A percentile compares a stretch with the other conserved stretches of the same genome.
Evolutionary conservation across 1,140 invertebrate genomes (phyloP).

Genomic region (Hetaerina americana): DNA sequence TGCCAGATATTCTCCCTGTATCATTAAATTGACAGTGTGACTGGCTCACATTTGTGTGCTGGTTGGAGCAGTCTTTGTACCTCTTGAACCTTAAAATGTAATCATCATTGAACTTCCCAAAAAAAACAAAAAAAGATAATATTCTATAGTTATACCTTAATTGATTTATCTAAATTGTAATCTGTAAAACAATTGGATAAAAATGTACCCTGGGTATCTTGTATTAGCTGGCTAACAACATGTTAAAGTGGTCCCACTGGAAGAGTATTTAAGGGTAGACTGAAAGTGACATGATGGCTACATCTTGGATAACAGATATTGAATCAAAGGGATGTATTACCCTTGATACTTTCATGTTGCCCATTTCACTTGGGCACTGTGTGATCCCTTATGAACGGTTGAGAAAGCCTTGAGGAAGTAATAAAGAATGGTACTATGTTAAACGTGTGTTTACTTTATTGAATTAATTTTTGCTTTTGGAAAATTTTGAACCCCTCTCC

Average conservation of each 20-base stretch:
- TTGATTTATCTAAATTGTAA: constrained; percentile 1
- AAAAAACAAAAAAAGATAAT: neutral
- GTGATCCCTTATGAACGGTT: neutral
- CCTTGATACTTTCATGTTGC: neutral
- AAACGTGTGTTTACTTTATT: neutral
- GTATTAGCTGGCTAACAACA: neutral
- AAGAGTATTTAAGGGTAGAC: neutral
- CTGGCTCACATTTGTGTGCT: neutral
- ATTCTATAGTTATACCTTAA: neutral
- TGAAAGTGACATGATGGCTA: neutral
- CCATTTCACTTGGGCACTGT: neutral
- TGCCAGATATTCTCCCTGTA: constrained; percentile 1
- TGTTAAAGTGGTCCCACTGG: neutral
- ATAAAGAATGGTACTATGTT: neutral
- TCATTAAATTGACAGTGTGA: neutral
- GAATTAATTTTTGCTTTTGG: neutral
- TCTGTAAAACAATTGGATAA: neutral
- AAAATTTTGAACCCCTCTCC: neutral
- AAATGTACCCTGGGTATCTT: neutral
- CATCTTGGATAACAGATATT: neutral
- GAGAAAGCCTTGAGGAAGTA: neutral
- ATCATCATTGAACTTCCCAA: neutral
- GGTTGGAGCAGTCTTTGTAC: neutral
- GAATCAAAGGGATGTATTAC: neutral
- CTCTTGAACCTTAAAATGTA: neutral